Evolutionary conservation across 2,113 vertebrate genomes (phyloP), one percentile per base, ranked within the genome.

Genomic region (Lepisosteus osseus): DNA sequence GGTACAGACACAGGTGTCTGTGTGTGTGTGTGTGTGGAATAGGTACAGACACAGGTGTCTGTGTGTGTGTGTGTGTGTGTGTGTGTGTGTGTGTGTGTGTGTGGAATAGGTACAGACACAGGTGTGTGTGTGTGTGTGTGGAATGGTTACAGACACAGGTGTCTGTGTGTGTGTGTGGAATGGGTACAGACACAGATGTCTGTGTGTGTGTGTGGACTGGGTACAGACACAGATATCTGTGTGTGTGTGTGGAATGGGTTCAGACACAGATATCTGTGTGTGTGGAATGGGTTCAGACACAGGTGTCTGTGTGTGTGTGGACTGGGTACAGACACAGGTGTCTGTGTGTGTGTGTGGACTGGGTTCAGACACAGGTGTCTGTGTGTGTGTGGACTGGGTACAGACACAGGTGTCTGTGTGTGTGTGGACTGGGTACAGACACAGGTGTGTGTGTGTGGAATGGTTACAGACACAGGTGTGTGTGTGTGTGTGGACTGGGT

Each of bases 331-430:
- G 29, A 29, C 29, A 29, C 29, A 29, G 29, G 2, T 7, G 41
- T 69, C 41, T 17, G 15, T 17, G 8, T 51, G 4, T 51, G 4
- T 6, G 47, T 6, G 4, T 51, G 47, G 47, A 8, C 1, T 51
- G 47, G 4, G 47, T 6, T 1, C 4, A 51, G 47, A 51, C 15
- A 17, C 15, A 17, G 15, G 29, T 29, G 29, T 29, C 1, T 29
- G 29, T 2, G 29, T 29, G 29, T 29, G 29, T 29, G 29, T 29
- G 29, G 29, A 29, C 0, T 29, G 29, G 29, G 29, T 29, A 29
- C 29, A 29, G 29, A 29, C 29, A 29, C 29, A 29, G 29, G 13
- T 45, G 11, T 51, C 77, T 73, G 72, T 77, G 43, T 79, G 73
- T 17, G 15, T 17, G 15, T 17, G 15, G 15, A 17, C 15, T 17